Base-by-base conservation (phyloP, 2,797 vertebrate genomes). In the Iguana delicatissima region DNA sequence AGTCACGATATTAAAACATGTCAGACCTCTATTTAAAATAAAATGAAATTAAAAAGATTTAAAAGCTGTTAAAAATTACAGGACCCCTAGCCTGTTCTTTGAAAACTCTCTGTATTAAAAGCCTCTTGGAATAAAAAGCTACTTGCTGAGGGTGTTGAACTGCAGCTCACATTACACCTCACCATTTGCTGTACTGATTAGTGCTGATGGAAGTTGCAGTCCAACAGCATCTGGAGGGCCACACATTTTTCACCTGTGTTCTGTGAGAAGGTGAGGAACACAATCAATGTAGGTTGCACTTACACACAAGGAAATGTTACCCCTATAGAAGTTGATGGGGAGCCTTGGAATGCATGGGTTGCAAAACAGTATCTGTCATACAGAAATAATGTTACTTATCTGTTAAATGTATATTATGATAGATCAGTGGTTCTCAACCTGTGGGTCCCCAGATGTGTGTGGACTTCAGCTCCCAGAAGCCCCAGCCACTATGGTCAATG, bases 311-410 rank as follows among this genome's bases (percentile, higher is more conserved):
- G 35, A 85, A 46, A 10, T 24, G 69, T 42, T 69, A 24, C 35
- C 6, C 76, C 26, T 74, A 32, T 77, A 35, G 55, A 89, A 16
- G 69, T 64, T 18, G 26, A 50, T 46, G 22, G 13, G 32, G 52
- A 76, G 29, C 38, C 8, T 84, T 42, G 62, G 69, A 59, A 64
- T 46, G 35, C 29, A 50, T 84, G 38, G 29, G 74, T 84, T 20
- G 83, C 72, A 84, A 72, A 72, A 26, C 5, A 50, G 18, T 76
- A 76, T 32, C 22, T 89, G 26, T 42, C 81, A 84, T 35, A 3
- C 46, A 46, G 59, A 73, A 79, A 91, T 87, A 62, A 64, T 64
- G 46, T 87, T 72, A n/a, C 9, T 84, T 57, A 79, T 32, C 67
- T 77, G 29, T 67, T 52, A 77, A 85, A 80, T 55, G 10, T 57